Evolutionary conservation across 2,113 vertebrate species (phyloP).

Genomic region (Ramphastos sulfuratus): DNA sequence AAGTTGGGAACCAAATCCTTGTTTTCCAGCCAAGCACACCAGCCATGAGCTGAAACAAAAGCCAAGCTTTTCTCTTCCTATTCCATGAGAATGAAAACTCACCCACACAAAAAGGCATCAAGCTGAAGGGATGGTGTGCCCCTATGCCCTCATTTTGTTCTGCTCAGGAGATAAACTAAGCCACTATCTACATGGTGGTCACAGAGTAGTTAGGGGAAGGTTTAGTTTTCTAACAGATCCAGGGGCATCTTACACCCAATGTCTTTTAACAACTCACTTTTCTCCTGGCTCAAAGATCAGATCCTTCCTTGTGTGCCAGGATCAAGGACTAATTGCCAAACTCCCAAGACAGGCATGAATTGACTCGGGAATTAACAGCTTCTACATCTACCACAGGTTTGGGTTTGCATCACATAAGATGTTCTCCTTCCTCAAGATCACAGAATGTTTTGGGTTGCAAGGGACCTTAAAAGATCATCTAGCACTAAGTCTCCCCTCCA

Average conservation of each 20-base stretch:
- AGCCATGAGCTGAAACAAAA: not conserved
- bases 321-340: not conserved
- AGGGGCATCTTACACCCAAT: not conserved
- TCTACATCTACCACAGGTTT: not conserved
- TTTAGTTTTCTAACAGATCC: not conserved
- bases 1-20: not conserved
- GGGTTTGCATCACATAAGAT: not conserved
- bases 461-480: too few species aligned
- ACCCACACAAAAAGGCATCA: not conserved
- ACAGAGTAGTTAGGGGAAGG: not conserved
- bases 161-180: not conserved
- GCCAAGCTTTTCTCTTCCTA: not conserved
- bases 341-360: not conserved
- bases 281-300: not conserved
- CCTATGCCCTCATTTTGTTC: not conserved
- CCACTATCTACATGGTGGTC: not conserved
- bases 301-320: not conserved
- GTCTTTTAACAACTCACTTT: not conserved
- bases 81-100: not conserved
- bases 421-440: accelerated
- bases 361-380: not conserved
- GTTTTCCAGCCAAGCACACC: not conserved
- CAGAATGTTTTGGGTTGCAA: too few species aligned
- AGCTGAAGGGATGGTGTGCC: not conserved
- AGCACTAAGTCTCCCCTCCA: too few species aligned